Base-by-base conservation (phyloP, 2,888 invertebrate genomes). In the Schizotus pectinicornis region DNA sequence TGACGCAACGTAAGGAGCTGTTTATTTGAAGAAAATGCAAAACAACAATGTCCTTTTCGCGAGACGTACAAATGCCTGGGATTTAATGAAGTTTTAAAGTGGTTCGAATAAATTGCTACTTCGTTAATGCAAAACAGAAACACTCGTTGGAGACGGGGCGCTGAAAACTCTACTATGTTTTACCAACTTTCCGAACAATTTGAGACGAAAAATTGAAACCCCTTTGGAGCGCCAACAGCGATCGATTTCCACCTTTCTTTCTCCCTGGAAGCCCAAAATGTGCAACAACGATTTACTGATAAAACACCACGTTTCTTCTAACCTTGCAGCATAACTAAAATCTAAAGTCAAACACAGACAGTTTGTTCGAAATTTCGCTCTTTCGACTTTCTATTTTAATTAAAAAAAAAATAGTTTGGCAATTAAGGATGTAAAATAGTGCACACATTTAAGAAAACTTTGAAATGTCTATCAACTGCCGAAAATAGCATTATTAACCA, bases 41-140 rank as follows among this genome's bases (percentile, higher is more conserved):
- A 56, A 51, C 56, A 54, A 50, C 36, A 35, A 43, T 43, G 50
- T 50, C 37, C 56, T 45, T 32, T 49, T 41, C 22, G 39, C 39
- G 39, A 32, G 47, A 54, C 47, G 39, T 43, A 47, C 54, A 54
- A 50, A 50, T 50, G 50, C 37, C 50, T 41, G 12, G 56, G 46
- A 56, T 56, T 56, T 56, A 56, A 56, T 56, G 56, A 51, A 56
- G 51, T 56, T 56, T 51, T 39, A 56, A 56, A 56, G 56, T 46
- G 51, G 37, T 30, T 13, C 50, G 56, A 50, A 56, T 56, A 50
- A 55, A 55, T 55, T 55, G 34, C 47, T 41, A 13, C 38, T 39
- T 54, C 33, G 12, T 54, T 54, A 36, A 54, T 46, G 46, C 41
- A 46, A 38, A 42, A 53, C 31, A 48, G 37, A 31, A 36, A 48